Evolutionary conservation across 1,140 invertebrate species (phyloP).

Genomic region (Zaprionus ornatus): DNA sequence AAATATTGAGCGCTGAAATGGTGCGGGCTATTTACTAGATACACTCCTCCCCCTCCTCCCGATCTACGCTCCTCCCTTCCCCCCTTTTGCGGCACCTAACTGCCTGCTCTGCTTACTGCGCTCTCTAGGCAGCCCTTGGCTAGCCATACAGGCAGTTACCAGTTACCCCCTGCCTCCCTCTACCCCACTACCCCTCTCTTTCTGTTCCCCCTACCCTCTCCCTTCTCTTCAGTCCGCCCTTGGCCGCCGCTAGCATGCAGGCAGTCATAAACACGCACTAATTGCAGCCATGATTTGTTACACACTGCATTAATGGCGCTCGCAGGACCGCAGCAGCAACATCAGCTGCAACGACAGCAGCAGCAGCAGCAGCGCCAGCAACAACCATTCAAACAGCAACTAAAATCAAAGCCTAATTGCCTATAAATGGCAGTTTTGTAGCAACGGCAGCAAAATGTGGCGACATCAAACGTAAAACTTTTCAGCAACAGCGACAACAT

Average conservation of each 20-base stretch:
- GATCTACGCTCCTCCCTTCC: neutral
- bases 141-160: neutral
- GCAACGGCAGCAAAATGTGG: constrained; percentile 45
- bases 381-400: constrained; percentile 50
- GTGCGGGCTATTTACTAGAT: constrained; percentile 30
- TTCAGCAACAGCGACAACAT: constrained; percentile 48
- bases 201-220: constrained; percentile 5
- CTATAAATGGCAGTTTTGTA: constrained; percentile 75
- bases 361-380: constrained; percentile 21
- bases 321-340: constrained; percentile 53
- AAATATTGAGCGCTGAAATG: constrained; percentile 72
- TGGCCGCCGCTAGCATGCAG: constrained; percentile 25
- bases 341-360: constrained; percentile 17
- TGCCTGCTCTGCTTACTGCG: neutral
- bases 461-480: constrained; percentile 68
- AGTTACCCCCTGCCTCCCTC: neutral
- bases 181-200: neutral
- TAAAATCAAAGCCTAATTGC: constrained; percentile 77
- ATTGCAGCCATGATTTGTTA: constrained; percentile 79
- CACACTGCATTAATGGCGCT: constrained; percentile 66
- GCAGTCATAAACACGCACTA: constrained; percentile 80
- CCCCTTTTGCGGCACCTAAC: constrained; percentile 2
- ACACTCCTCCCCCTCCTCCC: neutral
- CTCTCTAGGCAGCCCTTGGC: constrained; percentile 12
- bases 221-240: neutral